Evolutionary conservation across 2,888 invertebrate genomes (phyloP).

Genomic region (Melieria crassipennis): DNA sequence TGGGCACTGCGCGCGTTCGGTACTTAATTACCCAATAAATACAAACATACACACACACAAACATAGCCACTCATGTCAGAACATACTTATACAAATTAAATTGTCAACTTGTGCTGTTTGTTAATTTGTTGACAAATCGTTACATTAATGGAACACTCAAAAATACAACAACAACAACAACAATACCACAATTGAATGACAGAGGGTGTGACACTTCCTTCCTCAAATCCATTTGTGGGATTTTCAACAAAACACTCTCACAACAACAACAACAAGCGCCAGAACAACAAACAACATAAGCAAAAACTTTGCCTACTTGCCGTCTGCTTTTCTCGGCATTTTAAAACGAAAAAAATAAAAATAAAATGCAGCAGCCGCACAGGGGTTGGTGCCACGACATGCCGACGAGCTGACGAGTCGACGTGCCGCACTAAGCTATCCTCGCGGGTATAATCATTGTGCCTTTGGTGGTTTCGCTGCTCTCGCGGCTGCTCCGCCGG

Average conservation of each 20-base stretch:
- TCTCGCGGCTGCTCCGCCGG: constrained; percentile 2
- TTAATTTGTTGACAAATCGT: constrained; percentile 46
- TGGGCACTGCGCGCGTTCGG: constrained; percentile 17
- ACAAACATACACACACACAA: constrained; percentile 1
- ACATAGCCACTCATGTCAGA: background rate
- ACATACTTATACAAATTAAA: constrained; percentile 38
- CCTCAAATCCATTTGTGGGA: constrained; percentile 31
- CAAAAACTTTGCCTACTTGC: constrained; percentile 1
- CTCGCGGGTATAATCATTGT: constrained; percentile 26
- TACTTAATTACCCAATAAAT: constrained; percentile 42
- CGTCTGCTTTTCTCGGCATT: too few species aligned
- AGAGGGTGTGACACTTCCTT: constrained; percentile 4
- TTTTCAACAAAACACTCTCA: constrained; percentile 18
- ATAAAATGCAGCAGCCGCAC: constrained; percentile 17
- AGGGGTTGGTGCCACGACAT: background rate
- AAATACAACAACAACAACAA: constrained; percentile 7
- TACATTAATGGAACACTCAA: constrained; percentile 53
- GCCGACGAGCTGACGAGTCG: too few species aligned
- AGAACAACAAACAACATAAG: constrained; percentile 13
- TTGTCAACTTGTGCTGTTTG: constrained; percentile 39
- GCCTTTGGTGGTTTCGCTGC: constrained; percentile 11
- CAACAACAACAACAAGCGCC: constrained; percentile 26
- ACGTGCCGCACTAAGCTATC: constrained; percentile 23
- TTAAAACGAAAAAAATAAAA: background rate
- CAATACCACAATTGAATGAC: background rate